Base-by-base conservation (phyloP, 2,797 vertebrate species). In the Pipistrellus pygmaeus region DNA sequence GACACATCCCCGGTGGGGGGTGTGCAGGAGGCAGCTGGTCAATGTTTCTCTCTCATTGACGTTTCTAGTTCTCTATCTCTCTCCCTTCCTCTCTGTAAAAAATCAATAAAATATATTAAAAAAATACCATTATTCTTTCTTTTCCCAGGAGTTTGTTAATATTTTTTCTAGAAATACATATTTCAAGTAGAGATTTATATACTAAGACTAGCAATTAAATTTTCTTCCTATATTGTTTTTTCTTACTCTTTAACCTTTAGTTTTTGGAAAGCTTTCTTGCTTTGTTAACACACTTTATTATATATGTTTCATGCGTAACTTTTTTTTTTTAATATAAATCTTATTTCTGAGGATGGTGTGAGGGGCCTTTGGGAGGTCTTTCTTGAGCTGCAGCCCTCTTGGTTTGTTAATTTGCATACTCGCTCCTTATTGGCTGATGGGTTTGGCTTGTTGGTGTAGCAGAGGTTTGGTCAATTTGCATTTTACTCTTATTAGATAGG, bases 141-240 rank as follows among this genome's bases (percentile, higher is more conserved):
- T 88, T 85, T 64, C 53, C 25, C 7, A 46, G 66, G 32, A 62
- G 13, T 62, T 2, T 78, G 32, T 90, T 90, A 68, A 64, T 75
- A 48, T 68, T 71, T 93, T 78, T 69, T 69, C 75, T 93, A 69
- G 30, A 44, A 95, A 72, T 83, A 60, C 7, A 10, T 64, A 66
- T 73, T 90, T 90, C 27, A 91, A 76, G 14, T 71, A 57, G 25
- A 87, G 18, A 77, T 57, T 77, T 91, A 17, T 81, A 72, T 94
- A 27, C 27, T 32, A 88, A 94, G 60, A 32, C 41, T 57, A 69
- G n/a, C 30, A 85, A 88, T 85, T 35, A 92, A n/a, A 69, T 66
- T 90, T 87, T 66, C 35, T 25, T 51, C 21, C 13, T 17, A 4
- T 64, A 23, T 62, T 53, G 76, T 75, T 75, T 94, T 94, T 85